A percentile compares a stretch with the other conserved stretches of the same genome.
Conservation (phyloP, 2,113 vertebrate genomes). For the Pontoporia blainvillei region DNA sequence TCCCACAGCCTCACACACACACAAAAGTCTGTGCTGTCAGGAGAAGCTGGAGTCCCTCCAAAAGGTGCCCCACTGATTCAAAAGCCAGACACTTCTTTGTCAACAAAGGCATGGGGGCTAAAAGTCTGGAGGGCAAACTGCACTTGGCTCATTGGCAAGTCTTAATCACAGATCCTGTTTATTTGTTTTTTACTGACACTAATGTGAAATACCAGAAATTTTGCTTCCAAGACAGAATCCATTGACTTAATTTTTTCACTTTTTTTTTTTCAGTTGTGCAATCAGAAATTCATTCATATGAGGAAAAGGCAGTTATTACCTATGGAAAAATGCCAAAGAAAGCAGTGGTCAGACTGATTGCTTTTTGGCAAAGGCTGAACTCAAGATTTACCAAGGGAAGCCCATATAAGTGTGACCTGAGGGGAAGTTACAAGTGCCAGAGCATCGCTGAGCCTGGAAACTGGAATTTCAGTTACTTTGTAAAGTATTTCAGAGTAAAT, state of each 20-base stretch:
- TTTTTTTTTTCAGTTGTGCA: neutral
- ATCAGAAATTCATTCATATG: slow-evolving; percentile 33
- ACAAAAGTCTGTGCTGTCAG: neutral
- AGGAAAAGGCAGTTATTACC: slow-evolving; percentile 21
- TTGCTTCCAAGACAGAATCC: slow-evolving; percentile 16
- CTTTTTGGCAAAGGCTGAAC: slow-evolving; percentile 10
- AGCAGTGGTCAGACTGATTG: neutral
- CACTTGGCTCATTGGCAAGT: slow-evolving; percentile 8
- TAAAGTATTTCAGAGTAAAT: slow-evolving; percentile 21
- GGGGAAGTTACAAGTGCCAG: neutral
- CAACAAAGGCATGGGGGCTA: slow-evolving; percentile 12
- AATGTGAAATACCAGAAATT: slow-evolving; percentile 33
- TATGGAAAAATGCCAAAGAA: neutral
- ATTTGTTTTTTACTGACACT: slow-evolving; percentile 1
- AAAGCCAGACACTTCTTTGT: slow-evolving; percentile 32
- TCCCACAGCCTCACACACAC: neutral
- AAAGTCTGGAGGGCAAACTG: slow-evolving; percentile 6
- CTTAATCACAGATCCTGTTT: slow-evolving; percentile 27
- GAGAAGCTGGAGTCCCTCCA: slow-evolving; percentile 36
- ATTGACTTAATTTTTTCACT: neutral
- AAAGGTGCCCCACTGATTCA: slow-evolving; percentile 31
- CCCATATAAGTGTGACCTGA: neutral
- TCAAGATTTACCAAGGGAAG: slow-evolving; percentile 39
- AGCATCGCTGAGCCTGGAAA: neutral
- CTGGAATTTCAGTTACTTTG: neutral